phyloP scores from a whole-genome alignment of 37 sponge, comb jelly and placozoan species.

The Beroe forskalii region DNA sequence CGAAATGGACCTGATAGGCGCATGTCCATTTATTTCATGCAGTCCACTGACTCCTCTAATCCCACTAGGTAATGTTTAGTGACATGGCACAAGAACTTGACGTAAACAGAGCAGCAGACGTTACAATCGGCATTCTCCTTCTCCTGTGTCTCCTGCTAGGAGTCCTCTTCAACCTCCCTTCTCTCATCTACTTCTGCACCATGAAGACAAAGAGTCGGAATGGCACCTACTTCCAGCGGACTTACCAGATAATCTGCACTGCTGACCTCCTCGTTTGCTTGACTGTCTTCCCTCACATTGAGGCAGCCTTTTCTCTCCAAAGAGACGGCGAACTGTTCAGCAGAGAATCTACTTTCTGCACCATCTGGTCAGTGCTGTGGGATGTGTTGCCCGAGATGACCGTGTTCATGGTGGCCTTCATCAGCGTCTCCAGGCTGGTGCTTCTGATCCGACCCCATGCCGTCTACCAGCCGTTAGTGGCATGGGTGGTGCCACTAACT shows the following conservation, averaged over 20 bases:
- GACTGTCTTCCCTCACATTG: background rate
- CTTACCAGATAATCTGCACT: background rate
- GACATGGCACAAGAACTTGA: background rate
- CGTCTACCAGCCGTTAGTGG: background rate
- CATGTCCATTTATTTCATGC: too few species aligned
- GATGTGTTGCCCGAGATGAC: background rate
- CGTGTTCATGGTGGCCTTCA: background rate
- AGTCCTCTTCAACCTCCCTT: background rate
- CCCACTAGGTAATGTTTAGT: too few species aligned
- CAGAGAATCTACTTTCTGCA: background rate
- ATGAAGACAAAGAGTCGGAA: background rate
- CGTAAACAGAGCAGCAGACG: background rate
- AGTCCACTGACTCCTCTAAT: too few species aligned
- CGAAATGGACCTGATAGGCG: too few species aligned
- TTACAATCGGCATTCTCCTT: background rate
- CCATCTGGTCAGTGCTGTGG: background rate
- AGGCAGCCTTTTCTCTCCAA: background rate
- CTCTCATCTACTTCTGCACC: background rate
- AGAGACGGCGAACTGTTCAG: background rate
- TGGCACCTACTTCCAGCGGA: background rate
- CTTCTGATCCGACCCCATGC: background rate
- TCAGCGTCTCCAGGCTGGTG: background rate
- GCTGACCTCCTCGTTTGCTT: background rate
- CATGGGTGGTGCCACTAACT: background rate
- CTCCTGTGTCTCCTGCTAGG: background rate